These are phyloP conservation scores for Malaclemys terrapin DNA, from an alignment of 2,113 vertebrate genomes.

Conservation along the genomic window DNA sequence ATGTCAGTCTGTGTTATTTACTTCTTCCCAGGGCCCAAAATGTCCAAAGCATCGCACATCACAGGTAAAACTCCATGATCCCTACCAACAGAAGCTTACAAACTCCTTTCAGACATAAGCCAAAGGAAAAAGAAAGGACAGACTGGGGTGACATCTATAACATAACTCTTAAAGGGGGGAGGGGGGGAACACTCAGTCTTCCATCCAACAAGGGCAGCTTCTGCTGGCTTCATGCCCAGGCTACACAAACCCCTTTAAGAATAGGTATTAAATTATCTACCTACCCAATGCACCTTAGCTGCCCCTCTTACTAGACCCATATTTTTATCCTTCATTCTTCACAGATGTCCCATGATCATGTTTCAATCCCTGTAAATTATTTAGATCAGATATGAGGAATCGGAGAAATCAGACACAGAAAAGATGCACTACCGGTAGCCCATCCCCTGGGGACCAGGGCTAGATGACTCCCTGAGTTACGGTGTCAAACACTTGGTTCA, in stretches of 20 bases:
- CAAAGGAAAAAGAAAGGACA: no score
- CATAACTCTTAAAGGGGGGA: not conserved
- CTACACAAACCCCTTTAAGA: not conserved
- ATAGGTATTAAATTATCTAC: slow-evolving; percentile 15
- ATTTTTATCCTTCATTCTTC: slow-evolving; percentile 35
- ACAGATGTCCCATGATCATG: slow-evolving; percentile 29
- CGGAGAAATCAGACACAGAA: slow-evolving; percentile 58
- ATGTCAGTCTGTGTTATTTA: not conserved
- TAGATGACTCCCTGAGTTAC: not conserved
- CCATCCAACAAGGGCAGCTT: not conserved
- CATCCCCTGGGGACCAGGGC: slow-evolving; percentile 15
- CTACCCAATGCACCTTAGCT: not conserved
- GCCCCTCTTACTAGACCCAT: not conserved
- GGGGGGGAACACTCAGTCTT: not conserved
- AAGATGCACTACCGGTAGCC: slow-evolving; percentile 38
- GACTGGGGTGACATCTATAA: not conserved
- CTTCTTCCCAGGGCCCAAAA: not conserved
- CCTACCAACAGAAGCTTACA: not conserved
- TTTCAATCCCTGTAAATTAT: slow-evolving; percentile 69
- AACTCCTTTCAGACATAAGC: not conserved
- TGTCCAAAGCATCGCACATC: not conserved
- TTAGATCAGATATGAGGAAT: slow-evolving; percentile 50
- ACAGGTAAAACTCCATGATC: not conserved
- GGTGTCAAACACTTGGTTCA: not conserved
- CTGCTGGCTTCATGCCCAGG: not conserved